A percentile compares a stretch with the other conserved stretches of the same genome.
These are phyloP conservation scores for Vireo griseus DNA, from an alignment of 2,797 vertebrate species.

Conservation along the genomic window DNA sequence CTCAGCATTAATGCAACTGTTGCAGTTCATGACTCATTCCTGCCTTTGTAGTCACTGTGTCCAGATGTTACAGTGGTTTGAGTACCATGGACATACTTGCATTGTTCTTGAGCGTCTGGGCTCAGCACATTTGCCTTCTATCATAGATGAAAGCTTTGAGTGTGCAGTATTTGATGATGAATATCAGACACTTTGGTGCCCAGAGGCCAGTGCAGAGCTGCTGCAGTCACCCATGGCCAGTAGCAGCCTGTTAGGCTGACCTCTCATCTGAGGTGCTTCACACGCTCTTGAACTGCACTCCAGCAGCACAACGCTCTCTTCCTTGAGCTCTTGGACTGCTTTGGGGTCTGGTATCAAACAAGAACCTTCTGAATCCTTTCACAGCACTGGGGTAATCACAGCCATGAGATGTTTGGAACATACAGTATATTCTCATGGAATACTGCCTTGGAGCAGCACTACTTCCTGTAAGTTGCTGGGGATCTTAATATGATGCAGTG, in stretches of 20 bases:
- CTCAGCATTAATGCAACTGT: neutral
- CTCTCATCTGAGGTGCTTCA: rapidly evolving
- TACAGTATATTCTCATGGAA: slow-evolving; percentile 88
- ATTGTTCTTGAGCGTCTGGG: slow-evolving; percentile 87
- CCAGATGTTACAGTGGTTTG: slow-evolving; percentile 88
- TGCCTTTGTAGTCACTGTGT: slow-evolving; percentile 79
- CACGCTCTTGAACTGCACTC: rapidly evolving
- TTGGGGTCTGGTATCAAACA: neutral
- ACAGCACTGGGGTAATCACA: slow-evolving; percentile 88
- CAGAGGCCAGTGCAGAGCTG: slow-evolving; percentile 87
- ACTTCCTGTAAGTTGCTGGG: slow-evolving; percentile 78
- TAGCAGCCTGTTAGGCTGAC: neutral
- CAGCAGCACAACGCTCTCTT: rapidly evolving
- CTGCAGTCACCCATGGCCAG: slow-evolving; percentile 88
- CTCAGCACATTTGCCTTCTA: slow-evolving; percentile 89
- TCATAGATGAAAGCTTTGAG: slow-evolving; percentile 84
- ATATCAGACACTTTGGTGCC: slow-evolving; percentile 86
- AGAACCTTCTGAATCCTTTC: neutral
- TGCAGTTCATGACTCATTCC: neutral
- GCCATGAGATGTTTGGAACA: slow-evolving; percentile 88
- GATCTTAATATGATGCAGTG: rapidly evolving
- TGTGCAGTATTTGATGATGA: slow-evolving; percentile 88
- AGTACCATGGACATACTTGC: slow-evolving; percentile 85
- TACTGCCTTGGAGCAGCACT: slow-evolving; percentile 89
- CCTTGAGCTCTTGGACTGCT: neutral